Conservation (phyloP, 1,140 invertebrate species). For the Chironomus tepperi region DNA sequence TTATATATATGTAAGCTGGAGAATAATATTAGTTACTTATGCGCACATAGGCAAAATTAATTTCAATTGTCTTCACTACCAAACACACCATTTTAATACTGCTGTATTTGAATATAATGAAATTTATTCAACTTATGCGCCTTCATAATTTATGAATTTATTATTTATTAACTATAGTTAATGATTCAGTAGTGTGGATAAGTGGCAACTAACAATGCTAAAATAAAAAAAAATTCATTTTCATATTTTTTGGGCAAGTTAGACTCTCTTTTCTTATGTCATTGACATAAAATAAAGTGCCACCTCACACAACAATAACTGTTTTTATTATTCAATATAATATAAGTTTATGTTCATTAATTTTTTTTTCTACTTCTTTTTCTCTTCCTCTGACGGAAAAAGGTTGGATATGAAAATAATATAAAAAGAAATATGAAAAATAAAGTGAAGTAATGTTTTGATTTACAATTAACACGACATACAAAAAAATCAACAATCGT, state of each 20-base stretch:
- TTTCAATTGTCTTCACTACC: background rate
- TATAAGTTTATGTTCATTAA: too few relatives aligned
- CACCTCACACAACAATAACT: background rate
- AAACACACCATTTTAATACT: too few relatives aligned
- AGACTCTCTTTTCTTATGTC: too few relatives aligned
- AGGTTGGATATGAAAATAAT: background rate
- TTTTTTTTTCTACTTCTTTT: too few relatives aligned
- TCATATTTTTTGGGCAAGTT: too few relatives aligned
- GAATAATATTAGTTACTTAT: too few relatives aligned
- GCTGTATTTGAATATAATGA: background rate
- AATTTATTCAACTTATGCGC: background rate
- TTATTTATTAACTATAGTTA: background rate
- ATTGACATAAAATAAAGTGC: background rate
- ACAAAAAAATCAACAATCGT: background rate
- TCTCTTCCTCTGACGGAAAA: background rate
- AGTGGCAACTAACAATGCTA: background rate
- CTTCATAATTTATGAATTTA: background rate
- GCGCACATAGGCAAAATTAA: background rate
- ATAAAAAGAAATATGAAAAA: too few relatives aligned
- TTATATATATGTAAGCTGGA: too few relatives aligned
- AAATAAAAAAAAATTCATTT: too few relatives aligned
- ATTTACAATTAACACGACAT: constrained; percentile 9
- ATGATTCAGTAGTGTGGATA: background rate
- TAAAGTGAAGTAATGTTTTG: background rate
- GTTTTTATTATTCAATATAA: too few relatives aligned